Base-by-base conservation (phyloP, 2,797 vertebrate species). In the Sciurus vulgaris region DNA sequence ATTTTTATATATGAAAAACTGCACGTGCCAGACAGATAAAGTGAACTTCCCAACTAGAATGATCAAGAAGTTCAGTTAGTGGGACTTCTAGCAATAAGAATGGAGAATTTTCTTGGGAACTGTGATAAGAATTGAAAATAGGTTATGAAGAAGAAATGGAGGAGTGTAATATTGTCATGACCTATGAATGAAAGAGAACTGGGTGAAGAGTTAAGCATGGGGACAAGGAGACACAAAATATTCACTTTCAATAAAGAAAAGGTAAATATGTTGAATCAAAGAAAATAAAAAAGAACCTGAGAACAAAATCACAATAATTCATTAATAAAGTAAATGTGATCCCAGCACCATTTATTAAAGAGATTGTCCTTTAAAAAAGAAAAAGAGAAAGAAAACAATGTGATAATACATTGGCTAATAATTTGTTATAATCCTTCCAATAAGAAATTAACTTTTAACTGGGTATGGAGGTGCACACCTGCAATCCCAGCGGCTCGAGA, bases 1-100 rank as follows among this genome's bases (percentile, higher is more conserved):
- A 10, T 67, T 82, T 91, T 94, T 78, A 82, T 17, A 92, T 76
- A 73, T 77, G 59, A 74, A 93, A 95, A 90, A 47, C 38, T 13
- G 0, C 38, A 83, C 38, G 14, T 70, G 10, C 9, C 24, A 70
- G 72, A 63, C 33, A 91, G 82, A 14, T 70, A 3, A 94, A 54
- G 13, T 38, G 30, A 30, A 8, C 82, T 89, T 72, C 13, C 5
- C 10, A 79, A 30, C n/a, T 81, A 44, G 20, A 76, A 69, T 51
- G 28, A 49, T 49, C 35, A 86, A 22, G 0, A 73, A 56, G 33
- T 2, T 14, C 0, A 0, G 9, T 63, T 44, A 85, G 54, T 4
- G 7, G 28, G 24, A 70, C 67, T 70, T 90, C n/a, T 44, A 90
- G 22, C 74, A 86, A 49, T 30, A 54, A 77, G 2, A 85, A 47